Evolutionary conservation across 1,140 invertebrate genomes (phyloP), one percentile per base, ranked within the genome.

Genomic region (Zaprionus ornatus): DNA sequence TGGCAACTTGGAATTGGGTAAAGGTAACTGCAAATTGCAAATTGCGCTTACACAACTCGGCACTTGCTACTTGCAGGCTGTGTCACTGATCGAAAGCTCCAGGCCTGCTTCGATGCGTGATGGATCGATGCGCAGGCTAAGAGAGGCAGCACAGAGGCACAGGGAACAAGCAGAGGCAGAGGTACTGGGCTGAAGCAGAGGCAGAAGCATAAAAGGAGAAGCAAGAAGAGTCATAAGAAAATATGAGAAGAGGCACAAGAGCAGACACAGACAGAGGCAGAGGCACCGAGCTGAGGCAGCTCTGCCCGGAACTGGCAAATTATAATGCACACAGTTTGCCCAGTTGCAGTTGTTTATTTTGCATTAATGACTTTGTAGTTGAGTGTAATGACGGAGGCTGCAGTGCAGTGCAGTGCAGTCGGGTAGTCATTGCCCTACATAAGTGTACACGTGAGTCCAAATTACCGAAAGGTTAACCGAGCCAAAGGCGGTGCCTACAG

Each of bases 341-440:
- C 76, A 63, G 70, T 72, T 78, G 73, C 77, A 88, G 80, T 87
- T 88, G 85, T 88, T 88, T 74, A 90, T 90, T 88, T 88, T 88
- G 77, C 71, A 70, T 75, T 81, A 88, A 88, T 88, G 78, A 88
- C 77, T 83, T 88, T 80, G 80, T 88, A 88, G 84, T 83, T 88
- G 80, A 80, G 75, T 64, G 67, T 88, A 88, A 88, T 88, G 21
- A 88, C 48, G 70, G 45, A 73, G 52, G 54, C 59, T 56, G 19
- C 29, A 37, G 59, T 23, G n/a, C 52, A 73, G n/a, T 37, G 48
- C 37, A n/a, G 37, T n/a, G 40, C 17, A 42, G 15, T 42, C 4
- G 35, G 12, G 3, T 17, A 56, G 17, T 62, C 54, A 54, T 48
- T 87, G 80, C 25, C 77, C 74, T 78, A 88, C 54, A 61, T 80